Base-by-base conservation (phyloP, 1,140 invertebrate genomes). In the Spodoptera litura region DNA sequence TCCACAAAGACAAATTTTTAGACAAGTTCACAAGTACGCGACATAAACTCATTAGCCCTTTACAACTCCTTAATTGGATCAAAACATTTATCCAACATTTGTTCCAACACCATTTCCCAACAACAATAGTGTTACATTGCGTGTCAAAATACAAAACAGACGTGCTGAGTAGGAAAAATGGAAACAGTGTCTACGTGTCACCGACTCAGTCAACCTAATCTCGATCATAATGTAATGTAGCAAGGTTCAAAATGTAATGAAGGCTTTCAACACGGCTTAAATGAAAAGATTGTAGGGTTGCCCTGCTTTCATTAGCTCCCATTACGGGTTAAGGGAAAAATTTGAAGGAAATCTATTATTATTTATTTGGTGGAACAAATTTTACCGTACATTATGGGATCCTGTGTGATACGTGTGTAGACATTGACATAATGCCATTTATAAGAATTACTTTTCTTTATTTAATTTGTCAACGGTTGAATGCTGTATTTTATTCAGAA, bases 301-400 rank as follows among this genome's bases (percentile, higher is more conserved):
- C 66, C 27, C 4, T 55, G 38, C 66, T 52, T 70, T 70, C 66
- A 70, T 70, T 70, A 70, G 51, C 66, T 35, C 51, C 66, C 66
- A 70, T 70, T 55, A 70, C 8, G 51, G 49, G 25, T 70, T 55
- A 70, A 70, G 66, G 66, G 66, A 70, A 70, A 55, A 70, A 70
- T 55, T 70, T 31, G 20, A 70, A 70, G 51, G 66, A 55, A 70
- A 70, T 70, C 66, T 52, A 70, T 70, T 70, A 70, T 51, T 20
- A 55, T 55, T 70, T 31, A 55, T 55, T 27, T n/a, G 51, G 51
- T 31, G 49, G 15, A 55, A 55, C 10, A 6, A 52, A 55, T 55
- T 70, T 70, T 11, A 35, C 31, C 27, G 9, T 62, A 12, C 2
- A 31, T 31, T 31, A 31, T 31, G n/a, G 61, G 35, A 15, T 44